Base-by-base conservation (phyloP, 2,797 vertebrate species). In the Threskiornis aethiopicus region DNA sequence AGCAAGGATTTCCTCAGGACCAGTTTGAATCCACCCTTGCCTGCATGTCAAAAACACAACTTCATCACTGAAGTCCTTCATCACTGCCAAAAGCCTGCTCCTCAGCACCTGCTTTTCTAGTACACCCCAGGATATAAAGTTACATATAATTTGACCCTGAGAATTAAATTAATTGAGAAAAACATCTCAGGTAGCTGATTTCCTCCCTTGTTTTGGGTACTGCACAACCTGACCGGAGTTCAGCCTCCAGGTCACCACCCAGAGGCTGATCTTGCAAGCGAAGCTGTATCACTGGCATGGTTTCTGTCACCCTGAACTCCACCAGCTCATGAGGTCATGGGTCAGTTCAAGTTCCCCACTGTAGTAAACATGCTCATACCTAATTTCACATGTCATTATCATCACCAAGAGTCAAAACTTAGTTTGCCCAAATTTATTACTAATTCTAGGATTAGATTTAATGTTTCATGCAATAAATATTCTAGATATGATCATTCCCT, bases 331-430 rank as follows among this genome's bases (percentile, higher is more conserved):
- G 26, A 70, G 47, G 46, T 37, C 49, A 37, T 0, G 0, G 37
- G 28, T 44, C 52, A 89, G 58, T 39, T 37, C 0, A 1, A 44
- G 66, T 37, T 62, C 76, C 44, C 7, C 0, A 0, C 77, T 59
- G 25, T 3, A 69, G 46, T 25, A 33, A 73, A 83, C 46, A n/a
- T 6, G 14, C 19, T 86, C 62, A 52, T 22, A 71, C 18, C 24
- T 67, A 4, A 80, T 67, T 44, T 59, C 51, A 46, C 10, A 21
- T 22, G 19, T 47, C 4, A 8, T 44, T 64, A 52, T 39, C 16
- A 47, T 33, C 28, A 66, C 13, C 35, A 42, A 55, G 26, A 80
- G 61, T 55, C 44, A 71, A 89, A 84, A 41, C 33, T 29, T 61
- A 51, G 55, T 61, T 52, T 72, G 62, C 26, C 28, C 47, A 20